Evolutionary conservation across 2,888 invertebrate species (phyloP), one percentile per base, ranked within the genome.

Genomic region (Noctuana brunneofusca): DNA sequence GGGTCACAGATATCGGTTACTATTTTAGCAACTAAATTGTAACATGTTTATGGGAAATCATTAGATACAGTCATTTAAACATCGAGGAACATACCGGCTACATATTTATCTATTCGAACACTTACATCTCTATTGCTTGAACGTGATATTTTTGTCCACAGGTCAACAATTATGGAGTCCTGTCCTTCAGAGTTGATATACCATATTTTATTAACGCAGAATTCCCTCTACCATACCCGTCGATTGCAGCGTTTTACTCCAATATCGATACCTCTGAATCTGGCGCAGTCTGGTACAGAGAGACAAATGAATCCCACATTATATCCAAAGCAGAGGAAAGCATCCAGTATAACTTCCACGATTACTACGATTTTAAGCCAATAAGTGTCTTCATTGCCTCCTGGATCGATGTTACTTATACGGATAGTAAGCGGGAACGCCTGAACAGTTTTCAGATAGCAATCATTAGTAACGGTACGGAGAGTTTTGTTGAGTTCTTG

Each of bases 131-230:
- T 24, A 24, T 24, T 24, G 24, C 4, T 24, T 24, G 24, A 38
- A 38, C 1, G 3, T 38, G 1, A 14, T n/a, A n/a, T 14, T 24
- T 8, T 24, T 27, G 18, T 38, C 56, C 54, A n/a, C 91, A 98
- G 98, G 95, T 98, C 64, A 98, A 98, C 84, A 95, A 95, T 76
- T 97, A 97, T 86, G 98, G 98, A 50, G 93, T 98, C 14, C 81
- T 98, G 32, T 96, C 98, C 5, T 98, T 98, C 81, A 93, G 96
- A 78, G 95, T 96, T n/a, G 96, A 97, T 71, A 95, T 98, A 68
- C 94, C 97, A 6, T 93, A 94, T 56, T 98, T 97, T 82, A 93
- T 96, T 75, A 97, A 97, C 81, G 94, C 96, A 32, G 96, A 97
- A 75, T 97, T 98, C 80, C 97, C 98, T 0, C 88, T 97, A 71